Base-by-base conservation (phyloP, 2,797 vertebrate species). In the Streptopelia turtur region DNA sequence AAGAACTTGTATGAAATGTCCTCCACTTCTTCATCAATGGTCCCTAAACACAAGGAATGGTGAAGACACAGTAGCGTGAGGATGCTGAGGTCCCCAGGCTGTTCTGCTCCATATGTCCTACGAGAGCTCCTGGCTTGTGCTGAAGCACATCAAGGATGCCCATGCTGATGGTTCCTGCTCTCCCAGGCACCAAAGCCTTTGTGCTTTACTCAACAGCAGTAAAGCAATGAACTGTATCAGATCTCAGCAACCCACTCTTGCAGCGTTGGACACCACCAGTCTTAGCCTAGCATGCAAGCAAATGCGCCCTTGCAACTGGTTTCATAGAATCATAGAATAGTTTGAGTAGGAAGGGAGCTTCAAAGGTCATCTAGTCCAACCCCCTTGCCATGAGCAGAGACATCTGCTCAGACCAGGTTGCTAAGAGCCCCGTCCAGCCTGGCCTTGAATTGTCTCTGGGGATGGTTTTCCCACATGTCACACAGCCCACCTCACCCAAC, bases 21-120 rank as follows among this genome's bases (percentile, higher is more conserved):
- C 39, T 68, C 25, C 27, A 31, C 31, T 78, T 74, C 37, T 25
- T 53, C 43, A 43, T 12, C 63, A 52, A 0, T 6, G 37, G 24
- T 16, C n/a, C 52, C 39, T 50, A 30, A 30, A 21, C 69, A 8
- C 18, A 33, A 17, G 33, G 24, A 64, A 10, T 24, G 39, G 66
- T 0, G 1, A 22, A 68, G 25, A n/a, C 39, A 18, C 1, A 1
- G 27, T 45, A 74, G 65, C 2, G 1, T 1, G 30, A 55, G 24
- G 31, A 8, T 3, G n/a, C 47, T 49, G 56, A 59, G 28, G 41
- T 11, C 22, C 31, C 24, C 43, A 11, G 27, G 13, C 41, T 18
- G 2, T 7, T 37, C 43, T 68, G 55, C 16, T 68, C 37, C 25
- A 22, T 1, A 11, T 20, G 35, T 50, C 45, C 66, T 11, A 8